A percentile compares a stretch with the other conserved stretches of the same genome.
These are phyloP conservation scores for Dromococcyx pavoninus DNA, from an alignment of 2,797 vertebrate species.

Conservation along the genomic window DNA sequence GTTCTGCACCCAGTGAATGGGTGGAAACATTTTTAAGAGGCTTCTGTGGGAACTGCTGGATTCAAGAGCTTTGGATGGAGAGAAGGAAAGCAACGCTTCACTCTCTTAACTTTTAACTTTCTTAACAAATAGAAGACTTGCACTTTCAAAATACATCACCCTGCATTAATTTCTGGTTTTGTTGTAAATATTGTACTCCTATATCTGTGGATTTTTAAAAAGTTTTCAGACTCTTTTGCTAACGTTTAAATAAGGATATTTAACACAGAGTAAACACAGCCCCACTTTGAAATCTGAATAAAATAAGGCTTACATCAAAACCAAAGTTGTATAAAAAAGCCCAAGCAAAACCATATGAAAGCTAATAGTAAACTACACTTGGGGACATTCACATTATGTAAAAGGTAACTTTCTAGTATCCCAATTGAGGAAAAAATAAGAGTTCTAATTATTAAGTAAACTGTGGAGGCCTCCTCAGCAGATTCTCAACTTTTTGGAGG, in stretches of 20 bases:
- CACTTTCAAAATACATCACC: background rate
- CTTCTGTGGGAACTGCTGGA: background rate
- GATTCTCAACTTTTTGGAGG: background rate
- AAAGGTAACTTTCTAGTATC: background rate
- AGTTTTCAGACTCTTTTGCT: background rate
- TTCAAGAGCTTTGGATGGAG: background rate
- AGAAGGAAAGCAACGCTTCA: constrained; percentile 18
- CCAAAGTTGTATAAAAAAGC: background rate
- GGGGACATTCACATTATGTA: background rate
- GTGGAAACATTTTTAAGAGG: constrained; percentile 27
- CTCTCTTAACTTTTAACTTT: background rate
- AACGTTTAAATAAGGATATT: background rate
- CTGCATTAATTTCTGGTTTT: background rate
- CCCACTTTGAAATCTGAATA: background rate
- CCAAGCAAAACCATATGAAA: background rate
- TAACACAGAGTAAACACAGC: background rate
- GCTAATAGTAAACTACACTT: background rate
- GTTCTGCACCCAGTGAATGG: constrained; percentile 23
- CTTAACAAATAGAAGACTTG: background rate
- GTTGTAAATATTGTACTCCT: background rate
- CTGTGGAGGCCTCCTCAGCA: background rate
- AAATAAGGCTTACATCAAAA: constrained; percentile 3
- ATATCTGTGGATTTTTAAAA: background rate
- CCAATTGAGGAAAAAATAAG: background rate
- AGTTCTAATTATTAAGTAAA: background rate